Percentiles rank a stretch among this genome's conserved stretches.
Conservation (phyloP, 2,113 vertebrate species). For the Gopherus flavomarginatus region DNA sequence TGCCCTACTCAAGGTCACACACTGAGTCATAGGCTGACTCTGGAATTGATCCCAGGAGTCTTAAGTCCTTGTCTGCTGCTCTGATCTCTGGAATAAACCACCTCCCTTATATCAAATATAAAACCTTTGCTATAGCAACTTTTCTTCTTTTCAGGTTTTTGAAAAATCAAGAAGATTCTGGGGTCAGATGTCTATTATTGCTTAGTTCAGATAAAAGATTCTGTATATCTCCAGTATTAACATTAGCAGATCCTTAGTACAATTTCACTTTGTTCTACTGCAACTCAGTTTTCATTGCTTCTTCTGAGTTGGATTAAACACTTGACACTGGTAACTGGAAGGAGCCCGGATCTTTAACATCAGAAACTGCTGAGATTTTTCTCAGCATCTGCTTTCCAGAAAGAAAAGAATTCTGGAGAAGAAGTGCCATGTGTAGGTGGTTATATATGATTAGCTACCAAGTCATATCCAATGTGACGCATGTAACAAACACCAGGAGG, state of each 20-base stretch:
- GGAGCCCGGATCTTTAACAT: neutral
- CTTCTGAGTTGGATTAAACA: neutral
- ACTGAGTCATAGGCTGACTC: neutral
- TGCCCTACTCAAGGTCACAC: neutral
- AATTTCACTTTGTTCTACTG: neutral
- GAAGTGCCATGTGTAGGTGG: neutral
- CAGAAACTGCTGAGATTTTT: neutral
- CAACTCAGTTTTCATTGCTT: neutral
- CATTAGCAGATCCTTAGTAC: neutral
- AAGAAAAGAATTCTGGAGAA: neutral
- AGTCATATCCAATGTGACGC: neutral
- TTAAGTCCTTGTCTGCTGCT: neutral
- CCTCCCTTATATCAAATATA: neutral
- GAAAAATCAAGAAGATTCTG: neutral
- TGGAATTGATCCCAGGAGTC: neutral
- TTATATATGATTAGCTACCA: neutral
- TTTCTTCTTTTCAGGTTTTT: neutral
- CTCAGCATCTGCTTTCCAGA: neutral
- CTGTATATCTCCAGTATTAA: neutral
- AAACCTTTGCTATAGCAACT: neutral
- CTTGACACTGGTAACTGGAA: slow-evolving; percentile 8
- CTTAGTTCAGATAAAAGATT: neutral
- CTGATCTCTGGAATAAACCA: neutral
- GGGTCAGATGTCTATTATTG: neutral
- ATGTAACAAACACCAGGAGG: neutral